Conservation (phyloP, 1,140 invertebrate genomes). For the Lepidurus arcticus region DNA sequence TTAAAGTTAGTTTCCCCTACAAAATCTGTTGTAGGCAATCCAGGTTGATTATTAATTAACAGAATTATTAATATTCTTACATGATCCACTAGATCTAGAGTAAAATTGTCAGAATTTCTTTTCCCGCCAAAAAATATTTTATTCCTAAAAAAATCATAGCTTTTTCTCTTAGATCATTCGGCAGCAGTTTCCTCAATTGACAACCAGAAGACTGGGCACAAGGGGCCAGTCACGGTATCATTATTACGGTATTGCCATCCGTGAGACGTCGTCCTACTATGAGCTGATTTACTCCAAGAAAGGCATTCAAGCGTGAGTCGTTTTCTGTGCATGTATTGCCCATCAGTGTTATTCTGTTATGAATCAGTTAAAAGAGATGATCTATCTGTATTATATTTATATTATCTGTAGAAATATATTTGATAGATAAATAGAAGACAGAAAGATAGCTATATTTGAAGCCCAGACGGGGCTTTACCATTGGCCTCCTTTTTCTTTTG, state of each 20-base stretch:
- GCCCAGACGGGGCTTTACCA: neutral
- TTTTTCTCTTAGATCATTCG: conserved; percentile 47
- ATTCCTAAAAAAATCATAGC: neutral
- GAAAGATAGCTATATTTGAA: neutral
- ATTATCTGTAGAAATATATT: neutral
- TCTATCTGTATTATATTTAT: neutral
- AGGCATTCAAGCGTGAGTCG: conserved; percentile 38
- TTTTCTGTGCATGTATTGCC: neutral
- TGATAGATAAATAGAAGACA: too few species aligned
- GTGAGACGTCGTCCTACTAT: conserved; percentile 49
- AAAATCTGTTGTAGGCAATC: too few species aligned
- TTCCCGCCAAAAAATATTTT: conserved; percentile 9
- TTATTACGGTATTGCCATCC: conserved; percentile 53
- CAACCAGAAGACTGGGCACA: conserved; percentile 52
- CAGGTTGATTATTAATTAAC: too few species aligned
- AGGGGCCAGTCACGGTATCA: conserved; percentile 55
- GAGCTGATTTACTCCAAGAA: conserved; percentile 51
- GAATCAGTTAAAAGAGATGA: neutral
- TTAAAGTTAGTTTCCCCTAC: too few species aligned
- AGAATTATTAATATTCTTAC: too few species aligned
- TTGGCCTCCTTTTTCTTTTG: conserved; percentile 4
- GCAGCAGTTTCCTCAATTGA: conserved; percentile 53
- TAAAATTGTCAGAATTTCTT: too few species aligned
- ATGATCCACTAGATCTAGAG: too few species aligned
- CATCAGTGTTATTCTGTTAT: conserved; percentile 10